These are phyloP conservation scores for Philopotamus ludificatus DNA, from an alignment of 1,140 invertebrate species.

Conservation along the genomic window DNA sequence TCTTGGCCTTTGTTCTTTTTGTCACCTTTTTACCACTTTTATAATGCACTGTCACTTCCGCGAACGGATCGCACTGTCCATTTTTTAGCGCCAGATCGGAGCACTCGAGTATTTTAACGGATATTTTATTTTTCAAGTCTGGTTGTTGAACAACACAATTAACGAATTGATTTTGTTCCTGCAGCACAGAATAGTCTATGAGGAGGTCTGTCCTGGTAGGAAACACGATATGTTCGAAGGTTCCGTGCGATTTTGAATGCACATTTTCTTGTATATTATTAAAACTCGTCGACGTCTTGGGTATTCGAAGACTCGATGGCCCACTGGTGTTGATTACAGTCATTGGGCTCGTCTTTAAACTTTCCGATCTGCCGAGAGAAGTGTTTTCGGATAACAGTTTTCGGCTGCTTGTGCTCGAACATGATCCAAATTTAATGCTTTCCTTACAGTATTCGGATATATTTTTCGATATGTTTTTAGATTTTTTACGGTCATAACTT, in stretches of 20 bases:
- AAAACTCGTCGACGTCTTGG: not conserved
- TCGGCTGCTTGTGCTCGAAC: slow-evolving; percentile 53
- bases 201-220: no score
- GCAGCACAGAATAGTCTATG: slow-evolving; percentile 10
- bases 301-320: slow-evolving; percentile 8
- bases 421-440: slow-evolving; percentile 52
- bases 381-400: slow-evolving; percentile 41
- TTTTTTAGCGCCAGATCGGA: slow-evolving; percentile 85
- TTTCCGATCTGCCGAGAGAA: slow-evolving; percentile 33
- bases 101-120: slow-evolving; percentile 74
- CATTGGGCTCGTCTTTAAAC: slow-evolving; percentile 15
- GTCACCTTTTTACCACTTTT: slow-evolving; percentile 77
- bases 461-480: slow-evolving; percentile 25
- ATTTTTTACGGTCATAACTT: slow-evolving; percentile 29
- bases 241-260: no score
- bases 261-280: not conserved
- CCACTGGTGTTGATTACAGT: slow-evolving; percentile 23
- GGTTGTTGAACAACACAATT: not conserved
- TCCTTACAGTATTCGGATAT: slow-evolving; percentile 50
- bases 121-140: slow-evolving; percentile 46
- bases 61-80: slow-evolving; percentile 88
- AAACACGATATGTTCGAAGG: not conserved
- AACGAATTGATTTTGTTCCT: slow-evolving; percentile 46
- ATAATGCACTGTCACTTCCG: slow-evolving; percentile 75
- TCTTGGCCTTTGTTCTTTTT: slow-evolving; percentile 82